phyloP scores from a whole-genome alignment of 2,113 vertebrate genomes.

The Tragelaphus buxtoni region DNA sequence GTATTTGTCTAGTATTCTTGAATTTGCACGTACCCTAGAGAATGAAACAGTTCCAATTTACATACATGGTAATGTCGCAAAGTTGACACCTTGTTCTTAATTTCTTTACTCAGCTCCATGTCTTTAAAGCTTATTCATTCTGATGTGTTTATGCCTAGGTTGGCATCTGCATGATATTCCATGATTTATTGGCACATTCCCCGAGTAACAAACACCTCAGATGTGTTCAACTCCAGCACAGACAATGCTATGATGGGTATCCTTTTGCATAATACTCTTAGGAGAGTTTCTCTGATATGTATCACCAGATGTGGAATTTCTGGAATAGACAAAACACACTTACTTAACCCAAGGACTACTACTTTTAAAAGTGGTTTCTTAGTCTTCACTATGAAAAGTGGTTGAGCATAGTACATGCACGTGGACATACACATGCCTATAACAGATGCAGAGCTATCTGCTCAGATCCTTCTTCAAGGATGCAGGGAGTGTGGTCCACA shows the following conservation, averaged over 20 bases:
- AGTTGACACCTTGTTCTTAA: neutral
- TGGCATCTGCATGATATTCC: neutral
- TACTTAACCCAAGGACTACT: neutral
- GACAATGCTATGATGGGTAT: no score
- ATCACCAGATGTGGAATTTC: neutral
- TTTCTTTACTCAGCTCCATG: neutral
- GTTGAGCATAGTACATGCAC: neutral
- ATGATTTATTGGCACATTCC: neutral
- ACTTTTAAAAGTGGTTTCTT: neutral
- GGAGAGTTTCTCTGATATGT: neutral
- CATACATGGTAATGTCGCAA: neutral
- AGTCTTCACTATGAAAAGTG: neutral
- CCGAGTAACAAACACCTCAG: neutral
- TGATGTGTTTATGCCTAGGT: neutral
- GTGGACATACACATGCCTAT: rapidly evolving
- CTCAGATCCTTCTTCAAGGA: neutral
- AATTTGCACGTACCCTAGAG: neutral
- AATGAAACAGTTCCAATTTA: neutral
- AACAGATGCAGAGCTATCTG: neutral
- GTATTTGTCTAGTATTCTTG: neutral
- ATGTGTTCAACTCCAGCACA: neutral
- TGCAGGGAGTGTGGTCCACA: neutral
- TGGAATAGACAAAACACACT: neutral
- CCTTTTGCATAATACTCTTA: neutral
- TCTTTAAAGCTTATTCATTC: neutral